These are phyloP conservation scores for Araneus ventricosus DNA, from an alignment of 1,140 invertebrate species.

Conservation along the genomic window DNA sequence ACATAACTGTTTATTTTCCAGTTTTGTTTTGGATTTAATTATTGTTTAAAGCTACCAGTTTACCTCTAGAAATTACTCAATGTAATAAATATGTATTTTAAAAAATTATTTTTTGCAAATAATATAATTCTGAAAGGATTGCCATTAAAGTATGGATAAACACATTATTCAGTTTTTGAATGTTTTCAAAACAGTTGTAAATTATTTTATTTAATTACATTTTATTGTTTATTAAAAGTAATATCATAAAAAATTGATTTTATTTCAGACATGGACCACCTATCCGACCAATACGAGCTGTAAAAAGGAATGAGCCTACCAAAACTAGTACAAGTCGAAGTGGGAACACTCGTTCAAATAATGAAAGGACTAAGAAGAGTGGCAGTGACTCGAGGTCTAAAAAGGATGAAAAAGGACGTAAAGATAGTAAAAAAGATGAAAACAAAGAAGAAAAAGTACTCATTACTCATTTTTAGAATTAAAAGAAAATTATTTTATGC, in stretches of 20 bases:
- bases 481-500: not conserved
- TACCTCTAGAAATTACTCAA: no score
- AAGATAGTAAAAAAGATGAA: slow-evolving; percentile 77
- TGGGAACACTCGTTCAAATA: slow-evolving; percentile 76
- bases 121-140: no score
- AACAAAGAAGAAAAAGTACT: slow-evolving; percentile 79
- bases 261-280: slow-evolving; percentile 76
- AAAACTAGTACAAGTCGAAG: slow-evolving; percentile 24
- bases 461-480: not conserved
- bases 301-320: slow-evolving; percentile 71
- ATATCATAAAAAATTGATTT: not conserved
- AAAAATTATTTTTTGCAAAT: no score
- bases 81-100: no score
- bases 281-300: slow-evolving; percentile 55
- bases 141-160: no score
- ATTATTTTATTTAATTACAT: no score
- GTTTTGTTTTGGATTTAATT: no score
- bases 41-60: no score
- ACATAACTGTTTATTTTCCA: no score
- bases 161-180: no score
- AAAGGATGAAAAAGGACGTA: slow-evolving; percentile 50
- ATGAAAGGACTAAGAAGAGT: slow-evolving; percentile 46
- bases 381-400: slow-evolving; percentile 55
- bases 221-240: no score
- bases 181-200: no score